Base-by-base conservation (phyloP, 2,888 invertebrate genomes). In the Cryptus viduatorius region DNA sequence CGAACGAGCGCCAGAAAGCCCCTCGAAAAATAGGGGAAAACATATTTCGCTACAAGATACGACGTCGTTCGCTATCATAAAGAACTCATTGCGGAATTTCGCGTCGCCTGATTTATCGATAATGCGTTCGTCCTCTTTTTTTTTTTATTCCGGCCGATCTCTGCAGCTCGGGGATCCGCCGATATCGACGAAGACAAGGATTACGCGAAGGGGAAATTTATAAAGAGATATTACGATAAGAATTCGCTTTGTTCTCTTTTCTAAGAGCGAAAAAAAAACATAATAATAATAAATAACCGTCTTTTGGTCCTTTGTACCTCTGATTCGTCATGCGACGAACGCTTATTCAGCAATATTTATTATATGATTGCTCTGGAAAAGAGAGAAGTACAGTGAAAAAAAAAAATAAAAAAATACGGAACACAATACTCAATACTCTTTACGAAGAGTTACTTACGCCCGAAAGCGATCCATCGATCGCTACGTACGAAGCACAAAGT, bases 401-500 rank as follows among this genome's bases (percentile, higher is more conserved):
- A 29, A 68, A 12, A 48, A n/a, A 19, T 73, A 61, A 44, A 14
- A 76, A 79, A 71, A 61, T 24, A 24, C 24, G 24, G 24, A 24
- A 24, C 24, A 24, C 19, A 75, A 76, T 76, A 71, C 68, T 69
- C 48, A 29, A 59, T 59, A 44, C 31, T 65, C 48, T 65, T 50
- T 16, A 44, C 24, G 67, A 72, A 72, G 68, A 59, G 42, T 50
- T 76, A 12, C 46, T 67, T 65, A 75, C 31, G 72, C n/a, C 46
- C 16, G 59, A 46, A 37, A 48, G 46, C 16, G 37, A 71, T 78
- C 56, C 42, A 48, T 7, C 42, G 56, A 75, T 81, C 69, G 79
- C 69, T 65, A 64, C 50, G 61, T 44, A 67, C 65, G 76, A 80
- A 82, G 82, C 76, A 85, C 82, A 79, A 79, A 71, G 79, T 80